Percentiles rank a stretch among this genome's conserved stretches.
Evolutionary conservation across 92 coral and sea anemone species (phyloP).

Genomic region (Umimayanthus kanabou): DNA sequence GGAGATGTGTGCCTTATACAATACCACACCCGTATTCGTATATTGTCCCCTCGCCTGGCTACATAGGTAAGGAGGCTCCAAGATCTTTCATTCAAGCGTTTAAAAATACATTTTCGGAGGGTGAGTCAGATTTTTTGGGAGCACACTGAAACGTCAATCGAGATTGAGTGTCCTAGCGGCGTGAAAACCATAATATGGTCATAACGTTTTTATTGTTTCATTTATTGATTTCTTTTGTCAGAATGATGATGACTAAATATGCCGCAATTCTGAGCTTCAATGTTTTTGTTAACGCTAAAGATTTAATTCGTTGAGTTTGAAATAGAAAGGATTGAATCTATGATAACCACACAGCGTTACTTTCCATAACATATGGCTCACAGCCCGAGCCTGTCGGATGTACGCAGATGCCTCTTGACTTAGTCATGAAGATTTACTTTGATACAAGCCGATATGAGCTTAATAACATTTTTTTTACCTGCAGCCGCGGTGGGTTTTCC

Average conservation of each 20-base stretch:
- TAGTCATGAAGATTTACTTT: neutral
- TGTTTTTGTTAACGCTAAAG: slow-evolving; percentile 3
- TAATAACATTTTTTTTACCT: slow-evolving; percentile 10
- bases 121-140: neutral
- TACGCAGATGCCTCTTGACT: slow-evolving; percentile 30
- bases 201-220: neutral
- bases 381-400: slow-evolving; percentile 29
- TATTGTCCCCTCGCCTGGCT: slow-evolving; percentile 79
- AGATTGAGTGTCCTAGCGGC: neutral
- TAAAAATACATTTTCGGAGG: neutral
- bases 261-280: neutral
- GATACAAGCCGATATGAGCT: slow-evolving; percentile 13
- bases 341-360: neutral
- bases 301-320: slow-evolving; percentile 17
- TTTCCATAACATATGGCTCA: slow-evolving; percentile 36
- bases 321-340: slow-evolving; percentile 5
- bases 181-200: neutral
- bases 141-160: neutral
- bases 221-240: slow-evolving; percentile 6
- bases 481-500: slow-evolving; percentile 74
- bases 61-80: slow-evolving; percentile 62
- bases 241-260: neutral
- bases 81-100: neutral
- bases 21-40: slow-evolving; percentile 83
- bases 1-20: slow-evolving; percentile 75